Conservation (phyloP, 2,113 vertebrate species). For the Anthoscopus minutus region DNA sequence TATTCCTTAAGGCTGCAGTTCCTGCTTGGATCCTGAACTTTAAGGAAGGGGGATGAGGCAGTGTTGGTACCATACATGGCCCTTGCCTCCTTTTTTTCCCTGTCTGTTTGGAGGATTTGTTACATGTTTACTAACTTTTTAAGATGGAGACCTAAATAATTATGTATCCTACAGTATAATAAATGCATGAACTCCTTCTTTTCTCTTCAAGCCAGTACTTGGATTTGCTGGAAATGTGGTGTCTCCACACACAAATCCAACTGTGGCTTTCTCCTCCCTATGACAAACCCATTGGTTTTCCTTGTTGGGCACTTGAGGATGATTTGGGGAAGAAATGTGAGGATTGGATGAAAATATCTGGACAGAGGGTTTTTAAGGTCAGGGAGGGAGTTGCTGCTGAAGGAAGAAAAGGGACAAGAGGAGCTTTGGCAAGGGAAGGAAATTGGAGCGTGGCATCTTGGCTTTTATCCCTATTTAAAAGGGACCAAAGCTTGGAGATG, state of each 20-base stretch:
- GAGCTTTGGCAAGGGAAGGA: neutral
- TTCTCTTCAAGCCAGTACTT: neutral
- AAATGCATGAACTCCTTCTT: neutral
- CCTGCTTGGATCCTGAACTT: neutral
- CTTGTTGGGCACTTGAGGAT: neutral
- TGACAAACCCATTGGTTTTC: neutral
- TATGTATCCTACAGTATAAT: neutral
- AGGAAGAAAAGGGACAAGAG: neutral
- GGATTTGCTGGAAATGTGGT: neutral
- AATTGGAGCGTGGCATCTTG: neutral
- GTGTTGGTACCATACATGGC: fast-evolving
- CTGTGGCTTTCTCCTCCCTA: neutral
- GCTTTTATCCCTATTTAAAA: neutral
- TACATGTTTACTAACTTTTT: neutral
- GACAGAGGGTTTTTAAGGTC: neutral
- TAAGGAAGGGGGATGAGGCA: neutral
- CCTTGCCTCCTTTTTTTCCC: neutral
- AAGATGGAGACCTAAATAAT: neutral
- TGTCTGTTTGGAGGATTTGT: neutral
- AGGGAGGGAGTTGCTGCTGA: neutral
- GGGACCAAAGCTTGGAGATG: neutral
- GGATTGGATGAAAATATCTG: neutral
- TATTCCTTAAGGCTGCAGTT: neutral
- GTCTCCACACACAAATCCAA: neutral
- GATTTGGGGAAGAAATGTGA: neutral